phyloP scores from a whole-genome alignment of 1,140 invertebrate species.

The Limonius californicus region DNA sequence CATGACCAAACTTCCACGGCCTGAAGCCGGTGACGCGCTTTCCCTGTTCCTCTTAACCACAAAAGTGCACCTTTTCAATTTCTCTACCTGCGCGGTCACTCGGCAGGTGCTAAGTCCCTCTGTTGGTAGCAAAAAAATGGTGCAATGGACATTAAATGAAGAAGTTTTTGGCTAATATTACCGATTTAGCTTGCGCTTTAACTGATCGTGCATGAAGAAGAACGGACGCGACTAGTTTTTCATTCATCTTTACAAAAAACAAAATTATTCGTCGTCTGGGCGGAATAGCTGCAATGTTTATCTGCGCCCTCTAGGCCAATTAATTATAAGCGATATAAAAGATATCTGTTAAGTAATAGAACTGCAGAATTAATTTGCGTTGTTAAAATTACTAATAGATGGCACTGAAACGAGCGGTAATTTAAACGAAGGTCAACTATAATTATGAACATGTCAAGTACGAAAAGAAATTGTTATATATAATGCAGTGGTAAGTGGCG shows the following conservation, averaged over 20 bases:
- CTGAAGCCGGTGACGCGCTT: constrained; percentile 10
- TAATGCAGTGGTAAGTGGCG: no score
- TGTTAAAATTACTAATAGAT: no score
- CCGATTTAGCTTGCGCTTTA: constrained; percentile 23
- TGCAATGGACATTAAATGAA: not conserved
- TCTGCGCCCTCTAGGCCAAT: not conserved
- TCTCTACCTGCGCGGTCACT: constrained; percentile 42
- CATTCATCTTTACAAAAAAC: constrained; percentile 37
- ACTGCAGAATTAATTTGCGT: no score
- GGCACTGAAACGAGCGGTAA: no score
- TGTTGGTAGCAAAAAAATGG: constrained; percentile 43
- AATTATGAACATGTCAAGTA: no score
- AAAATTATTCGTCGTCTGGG: not conserved
- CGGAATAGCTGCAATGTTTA: not conserved
- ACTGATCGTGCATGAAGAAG: constrained; percentile 29
- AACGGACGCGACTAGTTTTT: constrained; percentile 41
- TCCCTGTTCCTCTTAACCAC: not conserved
- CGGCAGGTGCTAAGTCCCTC: constrained; percentile 43
- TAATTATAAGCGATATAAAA: no score
- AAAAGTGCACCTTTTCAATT: constrained; percentile 35
- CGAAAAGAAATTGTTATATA: no score
- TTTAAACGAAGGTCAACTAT: no score
- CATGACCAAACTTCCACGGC: constrained; percentile 50
- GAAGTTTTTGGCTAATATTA: not conserved
- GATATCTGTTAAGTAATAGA: no score